phyloP scores from a whole-genome alignment of 2,888 invertebrate species.

The Poecilus cupreus region DNA sequence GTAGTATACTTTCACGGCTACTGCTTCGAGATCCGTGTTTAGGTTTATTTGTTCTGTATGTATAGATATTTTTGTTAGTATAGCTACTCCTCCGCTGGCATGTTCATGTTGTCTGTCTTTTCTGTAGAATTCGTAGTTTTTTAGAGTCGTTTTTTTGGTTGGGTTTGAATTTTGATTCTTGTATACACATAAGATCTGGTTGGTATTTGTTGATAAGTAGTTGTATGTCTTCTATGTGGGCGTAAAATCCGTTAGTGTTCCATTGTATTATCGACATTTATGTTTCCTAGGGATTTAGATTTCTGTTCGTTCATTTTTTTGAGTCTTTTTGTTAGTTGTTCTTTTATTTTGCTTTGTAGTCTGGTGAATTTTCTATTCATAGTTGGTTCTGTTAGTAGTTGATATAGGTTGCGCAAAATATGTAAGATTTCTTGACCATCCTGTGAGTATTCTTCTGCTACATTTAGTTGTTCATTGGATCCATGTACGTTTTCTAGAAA shows the following conservation, averaged over 20 bases:
- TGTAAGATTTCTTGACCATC: no score
- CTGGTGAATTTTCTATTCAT: constrained; percentile 18
- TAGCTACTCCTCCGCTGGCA: constrained; percentile 30
- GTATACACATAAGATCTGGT: neutral
- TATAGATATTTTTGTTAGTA: no score
- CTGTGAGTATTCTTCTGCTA: no score
- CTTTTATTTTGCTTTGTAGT: constrained; percentile 4
- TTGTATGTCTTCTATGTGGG: constrained; percentile 22
- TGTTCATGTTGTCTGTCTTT: constrained; percentile 14
- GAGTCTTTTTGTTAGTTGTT: neutral
- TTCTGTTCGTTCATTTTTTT: neutral
- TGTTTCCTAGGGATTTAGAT: neutral
- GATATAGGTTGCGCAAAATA: neutral
- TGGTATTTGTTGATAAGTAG: neutral
- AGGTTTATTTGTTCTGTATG: no score
- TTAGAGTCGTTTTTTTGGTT: no score
- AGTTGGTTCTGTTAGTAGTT: neutral
- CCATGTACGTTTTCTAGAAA: neutral
- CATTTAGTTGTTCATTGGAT: neutral
- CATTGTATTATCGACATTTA: constrained; percentile 35
- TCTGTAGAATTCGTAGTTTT: no score
- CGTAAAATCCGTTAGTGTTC: constrained; percentile 36
- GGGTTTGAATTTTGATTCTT: constrained; percentile 19
- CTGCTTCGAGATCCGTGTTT: no score
- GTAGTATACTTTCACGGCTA: no score